Base-by-base conservation (phyloP, 1,140 invertebrate species). In the Leptopilina boulardi region DNA sequence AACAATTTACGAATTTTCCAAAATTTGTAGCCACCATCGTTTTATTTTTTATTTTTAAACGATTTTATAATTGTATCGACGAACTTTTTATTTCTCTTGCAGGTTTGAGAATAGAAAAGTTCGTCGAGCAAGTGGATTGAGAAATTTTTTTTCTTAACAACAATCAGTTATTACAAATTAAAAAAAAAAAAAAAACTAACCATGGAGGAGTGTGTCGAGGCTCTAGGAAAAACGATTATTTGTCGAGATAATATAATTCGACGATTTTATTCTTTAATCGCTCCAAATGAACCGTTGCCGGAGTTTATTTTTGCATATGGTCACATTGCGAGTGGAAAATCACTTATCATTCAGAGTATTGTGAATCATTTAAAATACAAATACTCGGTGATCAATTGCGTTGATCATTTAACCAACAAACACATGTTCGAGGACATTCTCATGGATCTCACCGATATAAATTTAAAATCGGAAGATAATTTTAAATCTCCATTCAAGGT, bases 241-340 rank as follows among this genome's bases (percentile, higher is more conserved):
- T 94, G 94, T 79, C 92, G 95, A 73, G 92, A 94, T 73, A 87
- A 84, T 70, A 90, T 94, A 80, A 91, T 96, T 78, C 85, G 83
- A 34, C 89, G 91, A 70, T 87, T 96, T 56, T 92, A 92, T 74
- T 91, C 93, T 82, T 88, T 94, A 8, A 92, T 95, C 34, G 93
- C 85, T 72, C 91, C 74, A 9, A 21, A 93, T 71, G 93, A 94
- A 84, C 91, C 92, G 2, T 89, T 94, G 83, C 94, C 94, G 9
- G 85, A 92, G 71, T 92, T 92, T 75, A 89, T 97, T 77, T 97
- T 96, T 89, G 79, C 97, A 41, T 94, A 95, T 87, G 97, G 97
- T 44, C 94, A 95, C 84, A 93, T 95, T 80, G 94, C 95, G 5
- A 95, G 95, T 13, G 97, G 96, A 21, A 98, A 98, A 91, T 94